A percentile compares a stretch with the other conserved stretches of the same genome.
Conservation (phyloP, 2,888 invertebrate genomes). For the Aricia artaxerxes region DNA sequence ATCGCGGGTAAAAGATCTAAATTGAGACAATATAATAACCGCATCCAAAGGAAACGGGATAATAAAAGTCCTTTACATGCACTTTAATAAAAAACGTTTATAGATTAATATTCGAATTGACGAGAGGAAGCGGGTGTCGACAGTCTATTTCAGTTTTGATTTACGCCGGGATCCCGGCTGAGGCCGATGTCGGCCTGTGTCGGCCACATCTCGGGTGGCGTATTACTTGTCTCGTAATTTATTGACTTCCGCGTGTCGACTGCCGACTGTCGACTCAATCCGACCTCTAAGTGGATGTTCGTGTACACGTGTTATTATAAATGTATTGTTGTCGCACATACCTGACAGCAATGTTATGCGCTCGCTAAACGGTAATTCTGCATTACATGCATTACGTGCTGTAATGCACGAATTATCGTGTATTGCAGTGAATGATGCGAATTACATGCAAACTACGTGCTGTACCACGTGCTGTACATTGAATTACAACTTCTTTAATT, state of each 20-base stretch:
- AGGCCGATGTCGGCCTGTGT: conserved; percentile 48
- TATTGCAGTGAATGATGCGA: too few relatives aligned
- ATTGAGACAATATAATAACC: conserved; percentile 20
- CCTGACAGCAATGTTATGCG: neutral
- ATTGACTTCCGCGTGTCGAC: conserved; percentile 54
- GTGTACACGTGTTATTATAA: conserved; percentile 47
- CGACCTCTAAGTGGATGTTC: conserved; percentile 44
- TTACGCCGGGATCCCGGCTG: conserved; percentile 50
- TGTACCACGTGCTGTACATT: too few relatives aligned
- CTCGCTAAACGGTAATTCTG: too few relatives aligned
- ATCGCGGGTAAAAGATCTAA: neutral
- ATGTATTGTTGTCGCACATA: conserved; percentile 40
- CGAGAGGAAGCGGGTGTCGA: conserved; percentile 65
- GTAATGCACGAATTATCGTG: too few relatives aligned
- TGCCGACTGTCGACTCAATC: conserved; percentile 14
- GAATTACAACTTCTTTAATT: too few relatives aligned
- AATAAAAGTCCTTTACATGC: conserved; percentile 32
- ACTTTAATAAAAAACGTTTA: conserved; percentile 50
- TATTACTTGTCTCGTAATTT: conserved; percentile 66
- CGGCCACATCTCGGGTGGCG: conserved; percentile 55
- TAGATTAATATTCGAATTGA: conserved; percentile 62
- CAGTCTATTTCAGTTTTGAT: conserved; percentile 74
- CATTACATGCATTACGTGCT: too few relatives aligned
- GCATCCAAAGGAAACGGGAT: conserved; percentile 45
- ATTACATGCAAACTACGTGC: too few relatives aligned